Base-by-base conservation (phyloP, 2,113 vertebrate species). In the Perca schrenkii region DNA sequence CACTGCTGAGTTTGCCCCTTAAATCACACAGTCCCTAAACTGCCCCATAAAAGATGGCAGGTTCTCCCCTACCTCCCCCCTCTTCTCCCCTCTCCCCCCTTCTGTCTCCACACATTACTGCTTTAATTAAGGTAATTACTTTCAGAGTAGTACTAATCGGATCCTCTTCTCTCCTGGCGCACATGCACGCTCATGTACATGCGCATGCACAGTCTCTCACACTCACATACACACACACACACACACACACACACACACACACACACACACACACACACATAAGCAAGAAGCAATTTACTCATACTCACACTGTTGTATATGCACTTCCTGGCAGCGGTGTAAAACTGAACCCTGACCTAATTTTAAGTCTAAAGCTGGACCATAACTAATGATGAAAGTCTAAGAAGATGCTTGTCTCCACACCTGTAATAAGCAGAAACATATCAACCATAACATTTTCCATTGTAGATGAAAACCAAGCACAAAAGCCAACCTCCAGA, bases 121-220 rank as follows among this genome's bases (percentile, higher is more conserved):
- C 92, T 94, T 95, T 95, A 95, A 96, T 96, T 95, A 95, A 95
- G 94, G 95, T 95, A 95, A 96, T 95, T 95, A 95, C 93, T 95
- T 95, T 94, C 94, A 95, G 94, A 95, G 94, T 94, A 95, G 90
- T 91, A 94, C 91, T 95, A 95, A 95, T 95, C 93, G 93, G 89
- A 93, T 93, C 88, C 91, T 87, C 89, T 90, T 88, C 88, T 92
- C 89, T 88, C 83, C 93, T 89, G 88, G 87, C 57, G 36, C 73
- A 83, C 85, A 73, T 4, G 40, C 68, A 77, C 57, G 46, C 73
- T n/a, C 65, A 17, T 8, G 25, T 66, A 34, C 64, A 34, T 19
- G 15, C 64, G 56, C 54, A 63, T 19, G 17, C 64, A 61, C 54
- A 63, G 25, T 25, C 25, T 25, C 34, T 6, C 34, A 34, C 36